Conservation (phyloP, 2,113 vertebrate species). For the Tetrao urogallus region DNA sequence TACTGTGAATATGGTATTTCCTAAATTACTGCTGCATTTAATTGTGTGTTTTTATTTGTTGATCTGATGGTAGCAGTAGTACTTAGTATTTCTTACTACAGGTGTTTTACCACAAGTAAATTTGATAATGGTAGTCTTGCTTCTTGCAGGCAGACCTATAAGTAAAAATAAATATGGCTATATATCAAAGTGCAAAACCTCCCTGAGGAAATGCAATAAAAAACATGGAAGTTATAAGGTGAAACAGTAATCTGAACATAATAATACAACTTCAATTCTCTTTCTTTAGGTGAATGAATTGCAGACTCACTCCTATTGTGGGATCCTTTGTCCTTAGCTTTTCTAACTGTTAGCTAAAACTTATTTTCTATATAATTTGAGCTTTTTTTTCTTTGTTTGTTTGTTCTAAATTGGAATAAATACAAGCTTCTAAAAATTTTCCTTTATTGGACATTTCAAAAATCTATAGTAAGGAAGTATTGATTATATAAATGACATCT, state of each 20-base stretch:
- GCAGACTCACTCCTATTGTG: not conserved
- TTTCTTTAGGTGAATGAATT: not conserved
- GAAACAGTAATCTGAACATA: not conserved
- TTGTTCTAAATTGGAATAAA: not conserved
- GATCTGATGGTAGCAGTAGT: not conserved
- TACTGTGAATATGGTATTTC: not conserved
- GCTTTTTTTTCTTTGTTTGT: not conserved
- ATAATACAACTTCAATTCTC: not conserved
- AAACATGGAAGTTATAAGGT: fast-evolving
- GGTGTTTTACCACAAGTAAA: not conserved
- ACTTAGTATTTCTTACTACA: not conserved
- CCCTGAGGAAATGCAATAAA: not conserved
- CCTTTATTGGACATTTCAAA: not conserved
- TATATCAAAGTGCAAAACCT: not conserved
- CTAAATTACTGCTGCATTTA: not conserved
- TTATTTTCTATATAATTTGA: not conserved
- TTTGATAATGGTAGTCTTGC: not conserved
- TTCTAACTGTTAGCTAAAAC: not conserved
- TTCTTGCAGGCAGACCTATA: not conserved
- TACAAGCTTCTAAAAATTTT: not conserved
- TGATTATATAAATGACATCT: not conserved
- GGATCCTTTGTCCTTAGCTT: not conserved
- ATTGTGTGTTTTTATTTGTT: not conserved
- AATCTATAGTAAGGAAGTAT: not conserved
- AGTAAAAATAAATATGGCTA: not conserved